Base-by-base conservation (phyloP, 1,140 invertebrate species). In the Heliconius hewitsoni region DNA sequence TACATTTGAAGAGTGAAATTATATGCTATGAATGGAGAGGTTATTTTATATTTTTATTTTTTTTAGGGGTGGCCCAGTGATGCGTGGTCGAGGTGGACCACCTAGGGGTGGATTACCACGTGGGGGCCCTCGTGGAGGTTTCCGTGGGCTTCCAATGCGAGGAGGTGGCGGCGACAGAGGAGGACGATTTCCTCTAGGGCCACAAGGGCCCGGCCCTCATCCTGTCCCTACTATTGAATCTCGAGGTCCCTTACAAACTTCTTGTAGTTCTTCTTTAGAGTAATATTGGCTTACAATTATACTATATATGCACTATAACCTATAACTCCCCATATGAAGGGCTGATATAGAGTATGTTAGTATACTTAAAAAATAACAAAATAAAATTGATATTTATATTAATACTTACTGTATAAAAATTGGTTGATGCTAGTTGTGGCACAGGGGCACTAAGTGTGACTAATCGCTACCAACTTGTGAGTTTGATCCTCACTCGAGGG, bases 171-270 rank as follows among this genome's bases (percentile, higher is more conserved):
- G 88, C 34, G 90, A 91, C 5, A 85, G 90, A 46, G 92, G 91
- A 8, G 86, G 91, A 11, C 84, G 90, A n/a, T 93, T 93, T 72
- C 89, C 90, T 5, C 90, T 89, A 6, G 92, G 92, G 16, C 93
- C 93, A 0, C 94, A 94, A 80, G 94, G 93, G 1, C 94, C 94
- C 4, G 94, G 94, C 8, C 93, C 94, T 37, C 94, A 95, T 83
- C 94, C 94, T 55, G 94, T 95, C 18, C 94, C 94, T 13, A 95
- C 94, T 1, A 94, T 95, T 79, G 94, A 95, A 84, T 91, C 93
- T 4, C 87, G 93, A 82, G 88, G 89, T 37, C 93, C 93, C 73
- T 89, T 89, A 80, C 89, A 87, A 87, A n/a, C n/a, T 57, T n/a
- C 8, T 57, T 9, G 3, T 57, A 55, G 6, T 19, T 55, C 42